A percentile compares a stretch with the other conserved stretches of the same genome.
phyloP scores from a whole-genome alignment of 2,888 invertebrate genomes.

The Philaethria dido region DNA sequence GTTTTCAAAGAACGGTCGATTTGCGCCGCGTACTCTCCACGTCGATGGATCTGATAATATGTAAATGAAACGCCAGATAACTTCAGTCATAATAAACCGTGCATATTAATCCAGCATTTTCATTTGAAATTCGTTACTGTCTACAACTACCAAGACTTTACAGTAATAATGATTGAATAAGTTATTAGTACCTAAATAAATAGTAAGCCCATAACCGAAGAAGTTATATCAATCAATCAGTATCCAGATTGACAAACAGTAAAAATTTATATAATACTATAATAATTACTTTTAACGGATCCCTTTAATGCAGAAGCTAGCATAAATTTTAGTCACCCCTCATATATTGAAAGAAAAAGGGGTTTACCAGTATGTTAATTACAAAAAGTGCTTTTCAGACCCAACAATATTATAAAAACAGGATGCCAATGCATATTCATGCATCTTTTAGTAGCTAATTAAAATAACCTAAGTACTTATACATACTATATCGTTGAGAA shows the following conservation, averaged over 20 bases:
- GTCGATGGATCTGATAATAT: conserved; percentile 29
- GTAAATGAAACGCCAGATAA: conserved; percentile 28
- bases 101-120: conserved; percentile 25
- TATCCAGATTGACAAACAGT: no score
- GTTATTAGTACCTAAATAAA: not conserved
- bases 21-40: conserved; percentile 16
- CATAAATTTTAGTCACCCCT: conserved; percentile 26
- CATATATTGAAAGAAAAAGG: conserved; percentile 29
- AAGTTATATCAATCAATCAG: no score
- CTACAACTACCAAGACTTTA: conserved; percentile 18
- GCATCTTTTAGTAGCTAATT: conserved; percentile 4
- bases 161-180: conserved; percentile 14
- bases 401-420: conserved; percentile 8
- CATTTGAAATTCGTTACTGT: conserved; percentile 19
- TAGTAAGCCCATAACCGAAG: not conserved
- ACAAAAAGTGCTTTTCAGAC: conserved; percentile 22
- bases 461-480: not conserved
- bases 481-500: not conserved
- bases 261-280: not conserved
- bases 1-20: conserved; percentile 23
- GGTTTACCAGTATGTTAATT: conserved; percentile 32
- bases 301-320: conserved; percentile 14
- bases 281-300: conserved; percentile 5
- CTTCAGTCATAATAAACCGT: conserved; percentile 24
- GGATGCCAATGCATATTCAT: conserved; percentile 13